Evolutionary conservation across 2,797 vertebrate species (phyloP).

Genomic region (Tachyglossus aculeatus): DNA sequence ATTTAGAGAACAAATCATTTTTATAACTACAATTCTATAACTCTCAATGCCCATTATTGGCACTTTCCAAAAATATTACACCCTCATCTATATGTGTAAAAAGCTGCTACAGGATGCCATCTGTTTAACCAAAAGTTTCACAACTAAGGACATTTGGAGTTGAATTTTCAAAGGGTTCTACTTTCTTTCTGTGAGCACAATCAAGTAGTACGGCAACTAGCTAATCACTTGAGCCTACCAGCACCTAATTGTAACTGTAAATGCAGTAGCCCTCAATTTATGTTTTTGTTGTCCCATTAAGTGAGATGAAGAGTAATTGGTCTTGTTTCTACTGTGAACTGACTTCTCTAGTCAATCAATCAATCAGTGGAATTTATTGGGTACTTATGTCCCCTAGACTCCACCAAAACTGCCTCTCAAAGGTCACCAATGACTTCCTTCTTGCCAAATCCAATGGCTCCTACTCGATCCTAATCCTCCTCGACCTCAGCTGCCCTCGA

Average conservation of each 20-base stretch:
- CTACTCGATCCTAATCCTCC: too few relatives aligned
- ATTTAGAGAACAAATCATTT: background rate
- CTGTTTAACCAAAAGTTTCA: background rate
- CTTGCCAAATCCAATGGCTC: too few relatives aligned
- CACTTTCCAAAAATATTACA: background rate
- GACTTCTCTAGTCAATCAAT: background rate
- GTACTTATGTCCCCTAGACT: background rate
- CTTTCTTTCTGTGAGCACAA: constrained; percentile 12
- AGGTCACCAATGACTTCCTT: background rate
- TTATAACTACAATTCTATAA: background rate
- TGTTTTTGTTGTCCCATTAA: background rate
- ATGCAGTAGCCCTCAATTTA: background rate
- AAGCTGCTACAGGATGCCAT: background rate
- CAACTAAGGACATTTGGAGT: background rate
- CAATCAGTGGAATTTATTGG: too few relatives aligned
- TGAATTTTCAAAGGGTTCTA: constrained; percentile 19
- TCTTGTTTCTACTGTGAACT: background rate
- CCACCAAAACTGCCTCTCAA: background rate
- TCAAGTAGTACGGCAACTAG: constrained; percentile 23
- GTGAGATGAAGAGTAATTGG: too few relatives aligned
- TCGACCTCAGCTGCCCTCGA: too few relatives aligned
- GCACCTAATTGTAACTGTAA: constrained; percentile 18
- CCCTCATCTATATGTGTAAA: background rate
- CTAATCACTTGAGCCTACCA: constrained; percentile 44
- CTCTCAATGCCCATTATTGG: too few relatives aligned